These are phyloP conservation scores for Agapornis canus DNA, from an alignment of 2,797 vertebrate genomes.

Conservation along the genomic window DNA sequence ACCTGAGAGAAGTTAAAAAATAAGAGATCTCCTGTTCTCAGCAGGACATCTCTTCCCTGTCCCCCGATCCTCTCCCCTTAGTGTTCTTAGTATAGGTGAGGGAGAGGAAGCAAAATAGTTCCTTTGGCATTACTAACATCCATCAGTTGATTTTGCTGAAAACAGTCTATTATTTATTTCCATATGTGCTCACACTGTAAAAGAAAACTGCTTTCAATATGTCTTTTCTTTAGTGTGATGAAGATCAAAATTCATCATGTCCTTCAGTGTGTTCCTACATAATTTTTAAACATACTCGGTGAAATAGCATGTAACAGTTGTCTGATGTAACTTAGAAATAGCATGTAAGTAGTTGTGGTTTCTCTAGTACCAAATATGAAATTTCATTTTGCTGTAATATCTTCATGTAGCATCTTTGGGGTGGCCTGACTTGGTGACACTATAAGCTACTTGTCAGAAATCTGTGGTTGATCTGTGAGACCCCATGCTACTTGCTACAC, in stretches of 20 bases:
- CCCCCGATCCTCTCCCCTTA: background rate
- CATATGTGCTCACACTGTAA: background rate
- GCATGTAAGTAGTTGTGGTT: background rate
- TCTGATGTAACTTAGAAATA: background rate
- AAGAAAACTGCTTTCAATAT: background rate
- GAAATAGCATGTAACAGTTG: background rate
- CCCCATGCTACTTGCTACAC: fast-evolving
- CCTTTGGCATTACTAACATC: background rate
- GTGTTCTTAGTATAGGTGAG: background rate
- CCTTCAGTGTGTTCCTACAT: background rate
- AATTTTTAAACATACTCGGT: background rate
- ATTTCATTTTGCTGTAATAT: background rate
- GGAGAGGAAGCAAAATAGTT: background rate
- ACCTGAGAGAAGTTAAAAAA: background rate
- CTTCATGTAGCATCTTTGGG: background rate
- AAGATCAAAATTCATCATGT: background rate
- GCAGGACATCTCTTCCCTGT: background rate
- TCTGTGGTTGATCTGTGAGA: background rate
- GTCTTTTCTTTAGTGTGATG: background rate
- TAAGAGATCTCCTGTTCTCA: background rate
- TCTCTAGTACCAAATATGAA: background rate
- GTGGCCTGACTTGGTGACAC: background rate
- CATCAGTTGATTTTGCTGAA: background rate
- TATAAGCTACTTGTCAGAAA: background rate
- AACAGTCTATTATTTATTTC: background rate